Conservation (phyloP, 2,888 invertebrate species). For the Vannuccia rotundouncinata region DNA sequence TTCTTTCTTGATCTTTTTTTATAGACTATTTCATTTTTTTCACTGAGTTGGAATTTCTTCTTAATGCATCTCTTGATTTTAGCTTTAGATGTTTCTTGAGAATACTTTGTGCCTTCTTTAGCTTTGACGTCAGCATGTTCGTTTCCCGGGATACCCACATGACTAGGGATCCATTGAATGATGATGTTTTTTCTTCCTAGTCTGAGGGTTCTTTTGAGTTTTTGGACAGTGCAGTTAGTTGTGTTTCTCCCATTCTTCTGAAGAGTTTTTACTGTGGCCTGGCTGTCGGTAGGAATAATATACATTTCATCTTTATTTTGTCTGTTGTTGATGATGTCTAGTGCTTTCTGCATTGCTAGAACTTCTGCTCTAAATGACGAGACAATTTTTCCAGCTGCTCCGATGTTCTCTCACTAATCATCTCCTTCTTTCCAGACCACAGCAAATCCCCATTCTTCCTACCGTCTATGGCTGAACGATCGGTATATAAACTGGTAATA, state of each 20-base stretch:
- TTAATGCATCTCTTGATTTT: background rate
- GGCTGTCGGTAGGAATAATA: background rate
- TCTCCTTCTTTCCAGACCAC: background rate
- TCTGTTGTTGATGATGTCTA: background rate
- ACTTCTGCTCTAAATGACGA: constrained; percentile 13
- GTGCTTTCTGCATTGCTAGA: background rate
- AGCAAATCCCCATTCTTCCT: background rate
- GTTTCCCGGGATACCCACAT: background rate
- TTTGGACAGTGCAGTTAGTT: background rate
- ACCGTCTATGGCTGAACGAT: background rate
- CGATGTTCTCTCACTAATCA: background rate
- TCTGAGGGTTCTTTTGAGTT: background rate
- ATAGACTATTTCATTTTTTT: background rate
- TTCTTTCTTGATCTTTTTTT: background rate
- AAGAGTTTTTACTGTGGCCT: background rate
- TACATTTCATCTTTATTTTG: background rate
- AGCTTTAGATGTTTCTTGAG: background rate
- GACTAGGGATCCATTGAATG: background rate
- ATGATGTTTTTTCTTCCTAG: background rate
- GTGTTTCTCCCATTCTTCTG: background rate
- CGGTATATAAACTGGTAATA: background rate
- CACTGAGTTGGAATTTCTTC: background rate
- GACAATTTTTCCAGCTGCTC: background rate
- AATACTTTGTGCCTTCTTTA: background rate
- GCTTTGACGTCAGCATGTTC: background rate